Evolutionary conservation across 1,140 invertebrate species (phyloP), one percentile per base, ranked within the genome.

Genomic region (Holotrichia oblita): DNA sequence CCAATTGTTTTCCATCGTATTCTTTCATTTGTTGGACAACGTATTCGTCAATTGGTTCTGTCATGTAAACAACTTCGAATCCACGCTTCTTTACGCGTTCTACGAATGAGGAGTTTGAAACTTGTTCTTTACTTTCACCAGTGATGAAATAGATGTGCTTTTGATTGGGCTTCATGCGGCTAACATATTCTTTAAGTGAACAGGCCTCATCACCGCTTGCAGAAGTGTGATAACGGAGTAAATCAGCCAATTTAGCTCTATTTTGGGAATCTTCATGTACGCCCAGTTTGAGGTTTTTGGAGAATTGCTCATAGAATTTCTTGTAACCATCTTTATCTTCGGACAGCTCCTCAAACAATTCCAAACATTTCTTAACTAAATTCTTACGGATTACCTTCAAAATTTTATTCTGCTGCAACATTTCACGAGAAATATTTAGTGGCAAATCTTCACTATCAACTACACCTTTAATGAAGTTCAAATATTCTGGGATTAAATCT

Each of bases 121-220:
- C 98, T 85, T 95, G 94, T 76, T 99, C 98, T 84, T 93, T 94
- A 88, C 91, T 96, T 87, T 99, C 98, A 83, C 98, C 97, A 85
- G 97, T 99, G 87, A 99, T 99, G 90, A 95, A 99, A 89, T 99
- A 99, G 84, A 99, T 98, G 89, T 95, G 93, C 85, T 98, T 99
- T 88, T 99, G 98, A 88, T 94, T 98, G 81, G 97, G 95, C 91
- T 99, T 99, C 97, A 99, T 99, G 81, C 98, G 92, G 17, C 93
- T 94, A 9, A 99, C 96, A 86, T 99, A 99, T 40, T 99, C 98
- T 85, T 98, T 96, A 22, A 99, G 88, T 0, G 96, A 97, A 88
- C 94, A 95, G 79, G 91, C 89, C 83, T 99, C 98, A 86, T 99
- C 98, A 40, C 97, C 97, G 82, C 96, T 97, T 10, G 95, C 93